These are phyloP conservation scores for Bellardia pandia DNA, from an alignment of 2,888 invertebrate genomes.

Conservation along the genomic window DNA sequence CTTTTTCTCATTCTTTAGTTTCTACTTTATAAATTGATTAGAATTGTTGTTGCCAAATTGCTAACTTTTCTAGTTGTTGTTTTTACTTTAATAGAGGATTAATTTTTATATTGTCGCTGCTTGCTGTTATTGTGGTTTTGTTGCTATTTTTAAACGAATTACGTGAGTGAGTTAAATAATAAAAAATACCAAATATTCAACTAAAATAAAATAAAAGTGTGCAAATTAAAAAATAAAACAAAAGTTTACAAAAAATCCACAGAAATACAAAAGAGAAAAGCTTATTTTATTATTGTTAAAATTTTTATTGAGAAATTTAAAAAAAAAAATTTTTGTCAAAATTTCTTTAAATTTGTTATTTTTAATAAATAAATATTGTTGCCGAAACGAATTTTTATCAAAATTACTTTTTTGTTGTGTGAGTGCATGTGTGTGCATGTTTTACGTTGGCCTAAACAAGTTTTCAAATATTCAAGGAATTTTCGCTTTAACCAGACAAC, in stretches of 20 bases:
- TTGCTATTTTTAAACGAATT: conserved; percentile 56
- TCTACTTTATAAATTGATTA: conserved; percentile 3
- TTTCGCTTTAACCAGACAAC: conserved; percentile 46
- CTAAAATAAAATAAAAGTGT: conserved; percentile 23
- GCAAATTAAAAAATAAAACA: conserved; percentile 18
- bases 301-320: neutral
- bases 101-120: conserved; percentile 48
- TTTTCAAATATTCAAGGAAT: conserved; percentile 66
- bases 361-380: neutral
- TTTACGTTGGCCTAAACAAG: conserved; percentile 50
- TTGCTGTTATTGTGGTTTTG: neutral
- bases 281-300: neutral
- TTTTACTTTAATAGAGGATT: conserved; percentile 34
- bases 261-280: conserved; percentile 17
- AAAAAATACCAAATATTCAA: neutral
- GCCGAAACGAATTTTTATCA: conserved; percentile 8
- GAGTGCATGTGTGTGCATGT: neutral
- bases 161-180: conserved; percentile 65
- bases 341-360: conserved; percentile 20
- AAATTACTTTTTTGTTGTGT: conserved; percentile 4
- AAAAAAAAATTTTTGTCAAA: neutral
- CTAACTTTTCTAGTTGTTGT: conserved; percentile 17
- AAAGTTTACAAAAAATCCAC: neutral
- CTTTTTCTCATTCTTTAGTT: neutral
- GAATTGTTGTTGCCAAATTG: conserved; percentile 36